Evolutionary conservation across 2,888 invertebrate genomes (phyloP).

Genomic region (Sminthurides aquaticus): DNA sequence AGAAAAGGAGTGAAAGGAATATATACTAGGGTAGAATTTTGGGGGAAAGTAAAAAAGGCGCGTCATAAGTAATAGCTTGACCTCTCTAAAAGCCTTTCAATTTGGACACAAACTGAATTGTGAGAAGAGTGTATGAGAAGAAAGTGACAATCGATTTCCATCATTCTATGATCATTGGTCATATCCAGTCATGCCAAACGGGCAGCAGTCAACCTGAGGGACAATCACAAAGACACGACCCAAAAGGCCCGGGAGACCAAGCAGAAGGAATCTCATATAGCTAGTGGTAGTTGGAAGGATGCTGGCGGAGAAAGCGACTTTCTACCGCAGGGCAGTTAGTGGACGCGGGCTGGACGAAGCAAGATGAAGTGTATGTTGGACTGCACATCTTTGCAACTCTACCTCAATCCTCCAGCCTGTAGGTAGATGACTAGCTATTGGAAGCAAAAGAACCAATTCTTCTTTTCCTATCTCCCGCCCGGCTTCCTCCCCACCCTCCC

Average conservation of each 20-base stretch:
- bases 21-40: background rate
- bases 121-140: constrained; percentile 18
- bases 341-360: no score
- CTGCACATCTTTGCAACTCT: no score
- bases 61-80: constrained; percentile 43
- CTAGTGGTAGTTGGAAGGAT: no score
- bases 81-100: constrained; percentile 43
- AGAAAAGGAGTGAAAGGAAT: background rate
- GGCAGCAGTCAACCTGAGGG: constrained; percentile 13
- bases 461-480: no score
- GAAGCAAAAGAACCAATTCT: no score
- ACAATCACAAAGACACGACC: background rate
- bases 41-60: constrained; percentile 13
- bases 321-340: no score
- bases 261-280: background rate
- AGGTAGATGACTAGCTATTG: no score
- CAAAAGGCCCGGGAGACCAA: background rate
- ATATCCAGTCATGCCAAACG: constrained; percentile 19
- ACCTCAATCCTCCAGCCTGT: no score
- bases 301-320: no score
- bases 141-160: constrained; percentile 25
- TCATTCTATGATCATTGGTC: constrained; percentile 23
- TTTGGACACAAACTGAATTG: constrained; percentile 41
- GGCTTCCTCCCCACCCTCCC: no score
- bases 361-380: no score